Evolutionary conservation across 2,113 vertebrate genomes (phyloP), one percentile per base, ranked within the genome.

Genomic region (Tylochromis polylepis): DNA sequence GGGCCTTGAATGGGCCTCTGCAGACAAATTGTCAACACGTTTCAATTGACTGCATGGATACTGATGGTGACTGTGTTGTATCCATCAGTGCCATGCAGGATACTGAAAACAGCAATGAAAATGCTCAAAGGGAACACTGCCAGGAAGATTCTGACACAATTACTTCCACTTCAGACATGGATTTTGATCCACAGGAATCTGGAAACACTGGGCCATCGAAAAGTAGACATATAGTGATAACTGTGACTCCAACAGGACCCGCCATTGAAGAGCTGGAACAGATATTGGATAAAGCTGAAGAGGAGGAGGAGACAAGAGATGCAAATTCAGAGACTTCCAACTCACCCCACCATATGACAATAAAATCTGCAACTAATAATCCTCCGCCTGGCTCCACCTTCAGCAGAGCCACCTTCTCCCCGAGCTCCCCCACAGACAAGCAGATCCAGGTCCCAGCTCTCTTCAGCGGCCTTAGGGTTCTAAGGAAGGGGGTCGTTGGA

Each of bases 401-500:
- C 11, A 91, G 67, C 51, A 91, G 91, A 85, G 78, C 91, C 51
- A 92, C 91, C 55, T 94, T 94, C 67, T 89, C 87, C 20, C 86
- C 94, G 31, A 65, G 15, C 8, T 87, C 92, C 24, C 88, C 94
- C 1, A 72, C 88, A n/a, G 97, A 98, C 49, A 98, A 96, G 92
- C 87, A 95, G 14, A 95, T 96, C 88, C 97, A 98, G 91, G 95
- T 97, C 31, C 97, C 97, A 0, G 95, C 97, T 29, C 96, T 99
- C 67, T 98, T 99, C 41, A 97, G 97, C 55, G 96, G 97, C n/a
- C 93, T 98, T 20, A 97, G 96, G 85, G 96, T 97, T 59, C 93
- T 97, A 49, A 97, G 96, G 91, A 99, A 98, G 90, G 97, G 96
- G 57, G 79, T 90, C 2, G n/a, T 85, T 2, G 90, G 95, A 4